Base-by-base conservation (phyloP, 2,888 invertebrate genomes). In the Cephus nigrinus region DNA sequence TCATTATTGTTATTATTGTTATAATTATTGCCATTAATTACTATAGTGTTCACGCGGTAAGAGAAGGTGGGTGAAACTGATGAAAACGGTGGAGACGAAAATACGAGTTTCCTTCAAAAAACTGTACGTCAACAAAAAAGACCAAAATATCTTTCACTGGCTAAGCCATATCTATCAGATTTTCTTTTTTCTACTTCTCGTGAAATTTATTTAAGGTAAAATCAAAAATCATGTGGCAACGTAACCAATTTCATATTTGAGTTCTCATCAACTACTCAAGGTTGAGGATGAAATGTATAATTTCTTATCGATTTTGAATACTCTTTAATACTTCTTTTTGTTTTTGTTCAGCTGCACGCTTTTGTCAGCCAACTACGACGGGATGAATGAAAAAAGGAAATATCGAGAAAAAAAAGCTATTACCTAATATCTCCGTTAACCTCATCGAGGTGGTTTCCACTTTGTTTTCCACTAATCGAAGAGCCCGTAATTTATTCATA, bases 391-490 rank as follows among this genome's bases (percentile, higher is more conserved):
- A 55, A 55, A 55, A 55, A 55, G 40, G 40, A 55, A 55, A 55
- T 15, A 55, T 55, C 23, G 40, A 23, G 3, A 35, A 35, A 55
- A 55, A 55, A 40, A 55, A 23, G 23, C 40, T 15, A 23, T 55
- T 23, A 55, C 23, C 23, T 23, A 23, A 33, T 33, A 33, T 32
- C 68, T 69, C 23, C 73, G 40, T 74, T 83, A 80, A 84, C 80
- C 82, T 83, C 79, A 82, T 78, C 78, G 77, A 85, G 84, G 83
- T 23, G 40, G 9, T 55, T 55, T 55, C 40, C 1, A 55, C 23
- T 55, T 55, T 55, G 15, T 9, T 55, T 55, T 55, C 15, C 40
- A 55, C 15, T 55, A 23, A 23, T 55, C 40, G 40, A 55, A 23
- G 40, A 23, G 40, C 40, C 40, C 23, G 40, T 55, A 55, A 55